Evolutionary conservation across 2,888 invertebrate species (phyloP).

Genomic region (Sturmia bella): DNA sequence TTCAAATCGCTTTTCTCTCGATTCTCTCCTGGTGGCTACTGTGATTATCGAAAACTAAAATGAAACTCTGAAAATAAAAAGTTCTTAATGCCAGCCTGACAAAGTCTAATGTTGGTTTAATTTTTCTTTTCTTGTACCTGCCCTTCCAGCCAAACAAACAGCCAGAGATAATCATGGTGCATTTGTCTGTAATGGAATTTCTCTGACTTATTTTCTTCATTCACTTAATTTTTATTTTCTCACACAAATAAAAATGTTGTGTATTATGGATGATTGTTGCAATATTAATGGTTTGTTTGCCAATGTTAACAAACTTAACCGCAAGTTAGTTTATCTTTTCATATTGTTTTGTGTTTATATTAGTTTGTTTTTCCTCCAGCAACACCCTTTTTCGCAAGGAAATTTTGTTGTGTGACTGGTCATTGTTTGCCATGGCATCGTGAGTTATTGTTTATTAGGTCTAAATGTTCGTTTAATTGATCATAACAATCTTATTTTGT

Average conservation of each 20-base stretch:
- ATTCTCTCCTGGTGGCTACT: slow-evolving; percentile 49
- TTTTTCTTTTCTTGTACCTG: background rate
- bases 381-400: slow-evolving; percentile 66
- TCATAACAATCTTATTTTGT: background rate
- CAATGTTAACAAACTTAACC: slow-evolving; percentile 44
- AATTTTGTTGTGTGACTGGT: slow-evolving; percentile 10
- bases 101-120: slow-evolving; percentile 44
- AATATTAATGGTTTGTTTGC: slow-evolving; percentile 51
- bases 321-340: slow-evolving; percentile 30
- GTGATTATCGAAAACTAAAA: slow-evolving; percentile 46
- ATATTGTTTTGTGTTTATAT: slow-evolving; percentile 14
- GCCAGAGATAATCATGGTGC: slow-evolving; percentile 61
- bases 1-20: slow-evolving; percentile 11
- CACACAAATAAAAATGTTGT: slow-evolving; percentile 34
- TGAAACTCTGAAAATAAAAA: slow-evolving; percentile 23
- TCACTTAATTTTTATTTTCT: slow-evolving; percentile 41
- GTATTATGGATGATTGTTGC: slow-evolving; percentile 48
- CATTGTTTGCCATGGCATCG: slow-evolving; percentile 53
- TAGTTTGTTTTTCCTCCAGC: slow-evolving; percentile 41
- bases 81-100: slow-evolving; percentile 52
- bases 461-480: slow-evolving; percentile 61
- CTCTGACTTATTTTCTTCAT: slow-evolving; percentile 60
- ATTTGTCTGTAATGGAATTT: slow-evolving; percentile 65
- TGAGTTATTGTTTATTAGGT: slow-evolving; percentile 67
- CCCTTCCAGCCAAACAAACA: background rate